Evolutionary conservation across 53 echinoderm and acorn worm genomes (phyloP), one percentile per base, ranked within the genome.

Genomic region (Echinometra lucunter): DNA sequence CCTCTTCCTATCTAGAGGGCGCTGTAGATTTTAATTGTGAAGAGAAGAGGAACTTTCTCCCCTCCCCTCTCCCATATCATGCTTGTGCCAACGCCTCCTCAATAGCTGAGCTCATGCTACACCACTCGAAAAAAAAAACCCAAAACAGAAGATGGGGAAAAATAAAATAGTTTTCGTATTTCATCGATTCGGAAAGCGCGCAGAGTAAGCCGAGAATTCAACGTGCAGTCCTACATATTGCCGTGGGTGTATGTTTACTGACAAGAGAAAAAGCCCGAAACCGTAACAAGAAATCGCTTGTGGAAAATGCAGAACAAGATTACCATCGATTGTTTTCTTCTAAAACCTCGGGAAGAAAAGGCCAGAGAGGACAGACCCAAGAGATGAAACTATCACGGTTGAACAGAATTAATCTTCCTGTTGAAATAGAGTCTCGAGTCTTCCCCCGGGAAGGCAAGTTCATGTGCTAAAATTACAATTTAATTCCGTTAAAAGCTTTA

Each of bases 391-490:
- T 42, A 78, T 42, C 38, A 78, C 10, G 78, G 78, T 17, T 55
- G 56, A 56, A 32, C 18, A 34, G 53, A 55, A 88, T 88, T 88
- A 34, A 88, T 78, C 49, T 53, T 88, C 30, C 32, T 88, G 28
- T 88, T 88, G 56, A 13, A 88, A 88, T 53, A 88, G 88, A 55
- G 88, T 88, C 88, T 56, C 28, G 30, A 13, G 88, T 16, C 53
- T 15, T n/a, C 57, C 53, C 88, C n/a, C 16, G 88, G 49, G 45
- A 27, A 21, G 28, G 30, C 9, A 56, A 56, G 88, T 49, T 90
- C 90, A 60, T 90, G 90, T 58, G 63, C 90, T 90, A 90, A 90
- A 92, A 92, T 92, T 92, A 70, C 92, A 92, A 70, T 92, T 92
- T 92, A 92, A 92, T 92, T 92, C 92, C 69, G 69, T 92, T 92